Base-by-base conservation (phyloP, 2,888 invertebrate species). In the Drosophila cognata region DNA sequence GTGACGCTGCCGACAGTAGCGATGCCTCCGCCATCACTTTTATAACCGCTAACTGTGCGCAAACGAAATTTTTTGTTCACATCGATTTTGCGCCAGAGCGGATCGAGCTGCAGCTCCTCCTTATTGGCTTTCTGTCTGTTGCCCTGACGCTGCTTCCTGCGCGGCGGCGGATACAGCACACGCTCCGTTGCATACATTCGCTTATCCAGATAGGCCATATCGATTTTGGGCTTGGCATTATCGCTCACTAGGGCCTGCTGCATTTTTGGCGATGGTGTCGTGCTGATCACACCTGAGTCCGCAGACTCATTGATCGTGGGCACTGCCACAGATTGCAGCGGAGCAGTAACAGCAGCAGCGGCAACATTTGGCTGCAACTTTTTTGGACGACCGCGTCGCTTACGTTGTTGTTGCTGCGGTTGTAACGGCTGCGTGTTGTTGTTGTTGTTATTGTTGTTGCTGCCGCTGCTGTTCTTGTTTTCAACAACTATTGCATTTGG, bases 161-260 rank as follows among this genome's bases (percentile, higher is more conserved):
- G 94, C 68, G 96, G 95, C 0, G 96, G 96, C 0, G 97, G 97
- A 93, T 97, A 97, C 18, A 97, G 92, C 2, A 96, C 96, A 79
- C 96, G 94, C 85, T 97, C 97, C 0, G 96, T 96, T 7, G 92
- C 96, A 89, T 96, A 96, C 85, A 96, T 93, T 91, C 95, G 95
- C 84, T 96, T 95, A 92, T 96, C 96, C 85, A 96, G 94, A 57
- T 95, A 95, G 18, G 88, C 89, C 79, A 92, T 91, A 68, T 92
- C 92, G 10, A 92, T 89, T 82, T 92, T 92, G 10, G 89, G 88
- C 66, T 91, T 90, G 31, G 66, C 50, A 55, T 94, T 92, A 59
- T 66, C 71, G 38, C 48, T 59, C 29, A 63, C 58, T 29, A 67
- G 36, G 67, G 94, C 93, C 67, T 93, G 93, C 29, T 95, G 94